Base-by-base conservation (phyloP, 30 jellyfish, hydroid and myxozoan species). In the Nemopilema nomurai region DNA sequence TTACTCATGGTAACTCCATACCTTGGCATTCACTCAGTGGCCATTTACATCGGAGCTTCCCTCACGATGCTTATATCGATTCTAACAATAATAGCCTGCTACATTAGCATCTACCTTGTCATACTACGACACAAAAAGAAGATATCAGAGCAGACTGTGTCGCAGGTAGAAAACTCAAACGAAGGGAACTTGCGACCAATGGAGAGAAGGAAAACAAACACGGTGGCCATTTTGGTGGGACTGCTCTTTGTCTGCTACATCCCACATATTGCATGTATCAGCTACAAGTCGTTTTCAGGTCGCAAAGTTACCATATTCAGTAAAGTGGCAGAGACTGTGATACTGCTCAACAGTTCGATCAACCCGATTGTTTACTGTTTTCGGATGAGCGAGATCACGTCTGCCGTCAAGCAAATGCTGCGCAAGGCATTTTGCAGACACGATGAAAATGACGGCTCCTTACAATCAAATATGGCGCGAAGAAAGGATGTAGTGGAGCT, bases 61-160 rank as follows among this genome's bases (percentile, higher is more conserved):
- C 23, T 76, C 4, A 49, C 72, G 18, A 79, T 84, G 72, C 74
- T 81, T 70, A 25, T 79, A 21, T 84, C 90, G 51, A 73, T 80
- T 0, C 26, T 78, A 16, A 64, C 75, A 20, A 90, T 90, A 51
- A 72, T 71, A 1, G 85, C 66, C 3, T 72, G 96, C 70, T 90
- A 90, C 86, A 76, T 53, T 6, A 64, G 50, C 87, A 84, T 82
- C 24, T 90, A 83, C 74, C 23, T 67, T 1, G 82, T 76, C n/a
- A 71, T 90, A 32, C 49, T 74, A 27, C 94, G 95, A 0, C 94
- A 79, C 86, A 91, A 67, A 71, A 81, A 30, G 77, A 70, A 57
- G 30, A 65, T 77, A n/a, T 41, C 82, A 33, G 86, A 83, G 66
- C 86, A 83, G n/a, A 27, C 85, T 0, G 89, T 62, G 18, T 83